These are phyloP conservation scores for Chaenodraco wilsoni DNA, from an alignment of 2,797 vertebrate species.

Conservation along the genomic window DNA sequence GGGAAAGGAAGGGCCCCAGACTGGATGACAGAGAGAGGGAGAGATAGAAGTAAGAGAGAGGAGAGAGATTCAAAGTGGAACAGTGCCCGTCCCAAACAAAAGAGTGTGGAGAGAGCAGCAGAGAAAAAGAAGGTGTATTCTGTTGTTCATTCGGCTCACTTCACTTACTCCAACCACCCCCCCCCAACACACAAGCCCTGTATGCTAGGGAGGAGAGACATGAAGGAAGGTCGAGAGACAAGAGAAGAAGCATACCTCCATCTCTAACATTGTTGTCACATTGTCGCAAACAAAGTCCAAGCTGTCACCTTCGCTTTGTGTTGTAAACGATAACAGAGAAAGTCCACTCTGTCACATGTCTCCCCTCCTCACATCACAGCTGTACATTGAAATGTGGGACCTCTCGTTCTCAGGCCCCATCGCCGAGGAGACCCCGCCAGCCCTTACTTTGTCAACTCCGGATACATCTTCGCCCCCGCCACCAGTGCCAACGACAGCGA, in stretches of 20 bases:
- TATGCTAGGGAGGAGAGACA: conserved; percentile 25
- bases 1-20: conserved; percentile 62
- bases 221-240: conserved; percentile 36
- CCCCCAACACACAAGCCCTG: conserved; percentile 27
- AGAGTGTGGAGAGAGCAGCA: conserved; percentile 62
- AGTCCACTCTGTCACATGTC: conserved; percentile 9
- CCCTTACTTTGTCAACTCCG: conserved; percentile 92
- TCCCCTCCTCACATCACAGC: background rate
- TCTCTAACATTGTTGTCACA: conserved; percentile 61
- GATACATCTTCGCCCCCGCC: conserved; percentile 92
- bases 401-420: conserved; percentile 83
- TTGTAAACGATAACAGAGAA: background rate
- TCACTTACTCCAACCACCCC: conserved; percentile 51
- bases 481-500: conserved; percentile 97
- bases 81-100: conserved; percentile 74
- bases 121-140: conserved; percentile 59
- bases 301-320: conserved; percentile 20
- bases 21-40: conserved; percentile 59
- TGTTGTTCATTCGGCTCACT: conserved; percentile 76
- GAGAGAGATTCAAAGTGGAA: conserved; percentile 57
- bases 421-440: conserved; percentile 88
- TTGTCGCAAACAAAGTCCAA: conserved; percentile 47
- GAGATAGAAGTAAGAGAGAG: conserved; percentile 61
- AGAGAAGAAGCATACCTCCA: conserved; percentile 52
- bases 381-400: conserved; percentile 4